Evolutionary conservation across 2,113 vertebrate species (phyloP).

Genomic region (Nettapus auritus): DNA sequence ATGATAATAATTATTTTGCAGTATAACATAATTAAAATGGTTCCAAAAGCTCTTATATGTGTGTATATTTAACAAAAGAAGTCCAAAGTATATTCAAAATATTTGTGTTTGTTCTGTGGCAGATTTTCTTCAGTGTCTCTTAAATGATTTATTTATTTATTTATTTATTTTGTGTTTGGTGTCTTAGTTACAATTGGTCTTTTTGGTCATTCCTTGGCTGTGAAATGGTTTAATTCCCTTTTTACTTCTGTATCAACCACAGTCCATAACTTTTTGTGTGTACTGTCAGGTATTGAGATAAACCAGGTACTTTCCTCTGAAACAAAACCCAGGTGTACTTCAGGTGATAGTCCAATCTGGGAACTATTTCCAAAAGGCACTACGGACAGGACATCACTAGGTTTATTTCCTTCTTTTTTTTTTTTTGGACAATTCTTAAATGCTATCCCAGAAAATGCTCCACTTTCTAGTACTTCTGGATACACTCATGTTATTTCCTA

Average conservation of each 20-base stretch:
- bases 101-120: not conserved
- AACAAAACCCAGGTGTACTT: not conserved
- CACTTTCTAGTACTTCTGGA: fast-evolving
- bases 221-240: not conserved
- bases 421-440: not conserved
- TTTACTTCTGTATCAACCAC: not conserved
- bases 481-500: not conserved
- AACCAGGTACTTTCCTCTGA: not conserved
- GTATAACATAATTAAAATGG: not conserved
- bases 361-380: not conserved
- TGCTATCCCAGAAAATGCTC: not conserved
- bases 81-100: not conserved
- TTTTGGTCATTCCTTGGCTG: not conserved
- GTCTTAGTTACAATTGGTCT: not conserved
- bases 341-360: not conserved
- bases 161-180: not conserved
- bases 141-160: not conserved
- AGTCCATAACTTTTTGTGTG: not conserved
- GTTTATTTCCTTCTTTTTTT: not conserved
- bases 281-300: not conserved
- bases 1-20: not conserved
- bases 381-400: not conserved
- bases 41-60: not conserved
- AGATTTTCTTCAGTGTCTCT: not conserved
- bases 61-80: not conserved